These are phyloP conservation scores for Anastrepha obliqua DNA, from an alignment of 1,140 invertebrate genomes.

Conservation along the genomic window DNA sequence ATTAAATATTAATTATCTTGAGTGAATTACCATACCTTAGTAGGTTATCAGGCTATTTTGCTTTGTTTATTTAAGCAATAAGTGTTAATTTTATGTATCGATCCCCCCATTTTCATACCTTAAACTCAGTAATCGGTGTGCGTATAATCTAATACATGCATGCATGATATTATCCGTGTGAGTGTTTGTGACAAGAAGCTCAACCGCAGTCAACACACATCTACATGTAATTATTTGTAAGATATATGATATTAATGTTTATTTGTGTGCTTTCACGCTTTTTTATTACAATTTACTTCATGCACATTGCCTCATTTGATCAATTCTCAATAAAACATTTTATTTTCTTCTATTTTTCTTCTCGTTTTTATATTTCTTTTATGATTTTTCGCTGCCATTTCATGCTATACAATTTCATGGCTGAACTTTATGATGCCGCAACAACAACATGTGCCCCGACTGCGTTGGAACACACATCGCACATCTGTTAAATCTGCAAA, in stretches of 20 bases:
- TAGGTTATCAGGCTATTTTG: too few species aligned
- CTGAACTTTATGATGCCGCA: conserved; percentile 13
- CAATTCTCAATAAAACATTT: conserved; percentile 29
- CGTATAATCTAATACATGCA: too few species aligned
- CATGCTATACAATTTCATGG: conserved; percentile 28
- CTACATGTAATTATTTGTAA: neutral
- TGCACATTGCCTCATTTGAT: conserved; percentile 14
- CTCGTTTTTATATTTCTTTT: neutral
- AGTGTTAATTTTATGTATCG: too few species aligned
- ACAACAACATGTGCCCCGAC: neutral
- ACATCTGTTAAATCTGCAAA: conserved; percentile 21
- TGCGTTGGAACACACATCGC: neutral
- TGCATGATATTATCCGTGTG: too few species aligned
- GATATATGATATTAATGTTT: neutral
- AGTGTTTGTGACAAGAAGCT: too few species aligned
- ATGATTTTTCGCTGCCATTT: conserved; percentile 15
- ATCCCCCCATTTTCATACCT: too few species aligned
- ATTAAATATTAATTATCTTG: too few species aligned
- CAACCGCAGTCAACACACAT: too few species aligned
- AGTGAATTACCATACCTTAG: too few species aligned
- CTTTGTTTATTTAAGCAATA: too few species aligned
- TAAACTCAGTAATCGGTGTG: too few species aligned
- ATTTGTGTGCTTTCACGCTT: conserved; percentile 15
- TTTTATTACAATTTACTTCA: conserved; percentile 56
- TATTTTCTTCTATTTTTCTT: neutral